Evolutionary conservation across 2,888 invertebrate genomes (phyloP).

Genomic region (Pelosia muscerda): DNA sequence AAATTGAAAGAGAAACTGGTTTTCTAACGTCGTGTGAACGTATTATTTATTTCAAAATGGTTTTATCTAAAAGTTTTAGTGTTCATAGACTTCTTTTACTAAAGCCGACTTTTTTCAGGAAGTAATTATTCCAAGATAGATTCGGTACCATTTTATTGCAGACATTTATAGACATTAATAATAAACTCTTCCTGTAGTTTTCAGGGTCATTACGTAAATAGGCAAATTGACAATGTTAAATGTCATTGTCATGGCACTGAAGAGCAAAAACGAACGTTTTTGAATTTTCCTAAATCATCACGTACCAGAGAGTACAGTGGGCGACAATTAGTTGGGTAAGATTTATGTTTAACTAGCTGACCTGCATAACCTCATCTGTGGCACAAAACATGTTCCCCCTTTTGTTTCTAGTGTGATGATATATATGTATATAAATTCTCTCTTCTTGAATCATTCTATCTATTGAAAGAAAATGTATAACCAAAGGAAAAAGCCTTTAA

Average conservation of each 20-base stretch:
- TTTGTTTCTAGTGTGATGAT: too few species aligned
- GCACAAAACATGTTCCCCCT: too few species aligned
- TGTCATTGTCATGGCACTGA: constrained; percentile 70
- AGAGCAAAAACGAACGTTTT: constrained; percentile 71
- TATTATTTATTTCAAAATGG: constrained; percentile 54
- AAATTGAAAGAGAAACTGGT: constrained; percentile 3
- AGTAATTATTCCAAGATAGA: constrained; percentile 19
- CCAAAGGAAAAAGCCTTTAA: too few species aligned
- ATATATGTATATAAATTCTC: too few species aligned
- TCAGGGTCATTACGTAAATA: constrained; percentile 86
- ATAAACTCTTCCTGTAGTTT: constrained; percentile 67
- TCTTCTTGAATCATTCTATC: too few species aligned
- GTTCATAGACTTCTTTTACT: constrained; percentile 51
- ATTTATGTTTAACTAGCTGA: constrained; percentile 33
- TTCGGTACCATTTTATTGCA: not conserved
- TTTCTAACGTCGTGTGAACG: not conserved
- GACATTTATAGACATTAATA: constrained; percentile 3
- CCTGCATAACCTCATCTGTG: too few species aligned
- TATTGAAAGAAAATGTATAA: too few species aligned
- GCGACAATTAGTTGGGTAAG: constrained; percentile 92
- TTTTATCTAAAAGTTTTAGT: constrained; percentile 57
- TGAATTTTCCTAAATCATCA: constrained; percentile 73
- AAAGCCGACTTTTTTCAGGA: constrained; percentile 59
- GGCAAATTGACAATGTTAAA: constrained; percentile 58
- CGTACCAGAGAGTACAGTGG: constrained; percentile 90